A percentile compares a stretch with the other conserved stretches of the same genome.
Conservation (phyloP, 2,888 invertebrate genomes). For the Imbricaverruca yamaguchii region DNA sequence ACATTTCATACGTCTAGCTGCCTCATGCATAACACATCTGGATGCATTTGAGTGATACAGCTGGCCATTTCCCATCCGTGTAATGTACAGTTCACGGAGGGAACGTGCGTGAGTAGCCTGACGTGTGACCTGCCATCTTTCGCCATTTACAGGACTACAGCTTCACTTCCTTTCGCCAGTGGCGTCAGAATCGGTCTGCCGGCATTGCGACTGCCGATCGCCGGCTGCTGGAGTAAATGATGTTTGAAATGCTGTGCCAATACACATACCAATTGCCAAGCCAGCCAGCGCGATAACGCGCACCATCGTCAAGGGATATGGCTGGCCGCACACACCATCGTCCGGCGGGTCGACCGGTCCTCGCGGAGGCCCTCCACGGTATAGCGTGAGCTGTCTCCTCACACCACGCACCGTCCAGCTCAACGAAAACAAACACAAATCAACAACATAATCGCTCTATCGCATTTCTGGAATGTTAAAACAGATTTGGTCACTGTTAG, state of each 20-base stretch:
- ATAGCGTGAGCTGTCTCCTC: background rate
- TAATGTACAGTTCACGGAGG: background rate
- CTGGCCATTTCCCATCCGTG: background rate
- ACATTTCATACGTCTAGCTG: background rate
- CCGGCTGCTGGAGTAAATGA: no score
- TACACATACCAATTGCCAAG: no score
- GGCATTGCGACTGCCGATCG: background rate
- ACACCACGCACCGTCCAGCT: background rate
- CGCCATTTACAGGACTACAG: background rate
- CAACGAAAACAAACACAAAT: background rate
- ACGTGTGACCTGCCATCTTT: background rate
- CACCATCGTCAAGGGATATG: no score
- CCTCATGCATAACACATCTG: background rate
- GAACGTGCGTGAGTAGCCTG: background rate
- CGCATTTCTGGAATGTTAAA: conserved; percentile 14
- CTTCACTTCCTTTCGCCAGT: background rate
- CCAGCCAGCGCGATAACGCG: no score
- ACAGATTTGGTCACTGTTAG: conserved; percentile 10
- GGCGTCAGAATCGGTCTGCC: background rate
- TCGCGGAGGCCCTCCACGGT: no score
- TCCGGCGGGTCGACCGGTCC: no score
- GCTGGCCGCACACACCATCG: no score
- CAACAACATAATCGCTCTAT: background rate
- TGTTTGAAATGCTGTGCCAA: no score
- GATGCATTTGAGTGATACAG: conserved; percentile 11